A percentile compares a stretch with the other conserved stretches of the same genome.
Conservation (phyloP, 2,113 vertebrate genomes). For the Sinocyclocheilus anophthalmus region DNA sequence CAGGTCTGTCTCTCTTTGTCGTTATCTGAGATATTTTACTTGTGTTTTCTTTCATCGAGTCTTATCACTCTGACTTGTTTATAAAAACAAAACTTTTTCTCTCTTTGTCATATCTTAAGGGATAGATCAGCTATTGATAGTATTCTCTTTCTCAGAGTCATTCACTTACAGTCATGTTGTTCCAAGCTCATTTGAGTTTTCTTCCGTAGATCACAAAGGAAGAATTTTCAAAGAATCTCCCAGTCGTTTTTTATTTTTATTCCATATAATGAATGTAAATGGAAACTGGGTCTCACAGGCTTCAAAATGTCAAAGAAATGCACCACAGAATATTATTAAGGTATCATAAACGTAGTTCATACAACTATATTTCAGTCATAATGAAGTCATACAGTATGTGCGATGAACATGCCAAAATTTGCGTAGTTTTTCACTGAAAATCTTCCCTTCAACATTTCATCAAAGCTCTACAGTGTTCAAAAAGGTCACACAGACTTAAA, state of each 20-base stretch:
- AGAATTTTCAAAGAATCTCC: not conserved
- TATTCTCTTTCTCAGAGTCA: not conserved
- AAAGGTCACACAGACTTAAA: not conserved
- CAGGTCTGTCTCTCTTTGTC: constrained; percentile 68
- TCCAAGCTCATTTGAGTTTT: not conserved
- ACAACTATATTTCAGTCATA: too few species aligned
- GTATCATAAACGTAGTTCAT: not conserved
- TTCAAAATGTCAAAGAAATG: not conserved
- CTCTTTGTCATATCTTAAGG: constrained; percentile 1
- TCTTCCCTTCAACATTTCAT: not conserved
- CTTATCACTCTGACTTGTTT: not conserved
- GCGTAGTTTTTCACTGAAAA: not conserved
- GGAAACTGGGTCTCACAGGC: not conserved
- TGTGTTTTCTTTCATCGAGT: not conserved
- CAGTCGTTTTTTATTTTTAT: too few species aligned
- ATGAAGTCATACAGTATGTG: not conserved
- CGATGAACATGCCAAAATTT: not conserved
- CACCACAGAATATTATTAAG: not conserved
- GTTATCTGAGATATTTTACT: constrained; percentile 27
- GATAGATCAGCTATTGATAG: not conserved
- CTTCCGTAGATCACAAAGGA: not conserved
- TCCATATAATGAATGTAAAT: not conserved
- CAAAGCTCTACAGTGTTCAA: not conserved
- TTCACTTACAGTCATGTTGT: not conserved
- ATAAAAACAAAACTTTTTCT: constrained; percentile 11